These are phyloP conservation scores for Gallinago paraguaiae DNA, from an alignment of 2,113 vertebrate species.

Conservation along the genomic window DNA sequence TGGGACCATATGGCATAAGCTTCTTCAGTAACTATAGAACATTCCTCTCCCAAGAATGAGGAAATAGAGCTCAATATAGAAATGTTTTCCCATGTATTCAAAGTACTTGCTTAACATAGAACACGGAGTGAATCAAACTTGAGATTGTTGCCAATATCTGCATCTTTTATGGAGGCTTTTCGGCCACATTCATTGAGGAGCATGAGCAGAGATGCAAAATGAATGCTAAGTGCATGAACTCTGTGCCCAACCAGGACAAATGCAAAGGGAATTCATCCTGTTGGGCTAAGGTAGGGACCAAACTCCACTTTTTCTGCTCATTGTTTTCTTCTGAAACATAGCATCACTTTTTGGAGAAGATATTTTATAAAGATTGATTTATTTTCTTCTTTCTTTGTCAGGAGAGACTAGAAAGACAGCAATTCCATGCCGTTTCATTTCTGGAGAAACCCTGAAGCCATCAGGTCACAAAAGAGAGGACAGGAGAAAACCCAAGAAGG, in stretches of 20 bases:
- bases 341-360: neutral
- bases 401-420: neutral
- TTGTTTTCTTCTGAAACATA: neutral
- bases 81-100: neutral
- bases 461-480: neutral
- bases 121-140: neutral
- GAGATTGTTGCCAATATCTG: neutral
- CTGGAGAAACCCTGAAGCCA: neutral
- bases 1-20: constrained; percentile 50
- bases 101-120: constrained; percentile 16
- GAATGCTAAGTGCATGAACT: neutral
- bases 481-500: neutral
- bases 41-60: neutral
- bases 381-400: neutral
- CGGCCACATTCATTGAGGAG: neutral
- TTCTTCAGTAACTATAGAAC: constrained; percentile 14
- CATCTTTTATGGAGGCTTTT: neutral
- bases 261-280: neutral
- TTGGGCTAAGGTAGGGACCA: neutral
- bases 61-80: neutral
- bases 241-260: neutral
- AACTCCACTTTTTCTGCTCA: neutral
- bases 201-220: neutral
- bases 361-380: neutral
- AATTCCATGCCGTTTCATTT: neutral